Base-by-base conservation (phyloP, 2,888 invertebrate species). In the Protophormia terraenovae region DNA sequence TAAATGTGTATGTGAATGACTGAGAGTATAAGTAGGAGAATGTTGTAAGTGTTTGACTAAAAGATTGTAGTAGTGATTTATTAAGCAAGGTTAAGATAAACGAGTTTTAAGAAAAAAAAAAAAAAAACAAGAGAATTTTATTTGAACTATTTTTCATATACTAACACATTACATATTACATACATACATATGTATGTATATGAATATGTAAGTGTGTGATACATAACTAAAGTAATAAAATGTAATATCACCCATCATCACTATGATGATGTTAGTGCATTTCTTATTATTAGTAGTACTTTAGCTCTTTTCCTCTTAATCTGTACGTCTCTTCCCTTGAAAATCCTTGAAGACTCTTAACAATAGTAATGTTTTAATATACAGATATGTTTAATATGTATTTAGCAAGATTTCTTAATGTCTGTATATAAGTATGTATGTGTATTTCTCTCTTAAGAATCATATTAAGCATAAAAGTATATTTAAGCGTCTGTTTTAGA, bases 1-100 rank as follows among this genome's bases (percentile, higher is more conserved):
- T 14, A 47, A 19, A 12, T 1, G 53, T 35, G 8, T 8, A 2
- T 32, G 50, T n/a, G 35, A 16, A 10, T 12, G 38, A 10, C 22
- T 55, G 53, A 35, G 14, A 10, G n/a, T 53, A 6, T 53, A n/a
- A 22, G 4, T n/a, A 27, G 19, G n/a, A n/a, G n/a, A n/a, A n/a
- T n/a, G n/a, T n/a, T n/a, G n/a, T n/a, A n/a, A 38, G 24, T 58
- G 32, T 60, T 60, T 29, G 16, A 4, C 7, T 1, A 67, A 47
- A 29, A 27, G 6, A 64, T 67, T 24, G 19, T 47, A 67, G 24
- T 19, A 67, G 24, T 19, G 75, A 75, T 75, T 76, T 76, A 64
- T 76, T 41, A 27, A 64, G 5, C 38, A 35, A 19, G 24, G 27
- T 45, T 27, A 27, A 64, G 41, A 62, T 14, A 1, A 3, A 55